Evolutionary conservation across 2,888 invertebrate species (phyloP), one percentile per base, ranked within the genome.

Genomic region (Ectemnius lituratus): DNA sequence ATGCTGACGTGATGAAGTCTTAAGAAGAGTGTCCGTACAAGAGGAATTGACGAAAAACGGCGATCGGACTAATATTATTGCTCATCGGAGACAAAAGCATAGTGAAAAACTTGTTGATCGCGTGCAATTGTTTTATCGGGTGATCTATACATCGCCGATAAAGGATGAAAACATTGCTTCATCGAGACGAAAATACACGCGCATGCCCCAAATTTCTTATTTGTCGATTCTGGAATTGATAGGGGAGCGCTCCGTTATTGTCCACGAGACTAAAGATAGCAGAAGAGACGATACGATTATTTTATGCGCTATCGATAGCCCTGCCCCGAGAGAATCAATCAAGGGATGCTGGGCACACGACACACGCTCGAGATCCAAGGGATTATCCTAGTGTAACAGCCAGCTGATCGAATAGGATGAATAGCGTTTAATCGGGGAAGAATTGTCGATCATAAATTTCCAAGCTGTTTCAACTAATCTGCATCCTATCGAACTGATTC

Each of bases 361-460:
- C 63, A 27, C 67, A 73, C 65, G 63, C 70, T 65, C 73, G 78
- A 80, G 82, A 83, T 84, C 80, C 75, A 70, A 65, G 57, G 82
- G 82, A 84, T 84, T 84, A 82, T 71, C 49, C 18, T 67, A 61
- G 62, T 72, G 62, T 69, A 73, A 64, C 70, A 57, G 67, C 73
- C 68, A 73, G 60, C 72, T 77, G 82, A 82, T 82, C 74, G 71
- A 74, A 78, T 68, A 63, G 65, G 68, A 74, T 68, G 59, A 65
- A 70, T 64, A 70, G 62, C 67, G 49, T 16, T 60, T 66, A 75
- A 80, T 79, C 62, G 52, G 49, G 62, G 13, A 78, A 64, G 70
- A 70, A 73, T 71, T 59, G 64, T 47, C 13, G 60, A 64, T 67
- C 57, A 16, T 60, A 78, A 70, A 75, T 37, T 68, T 49, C 28